Base-by-base conservation (phyloP, 2,797 vertebrate genomes). In the Cryptoblepharus egeriae region DNA sequence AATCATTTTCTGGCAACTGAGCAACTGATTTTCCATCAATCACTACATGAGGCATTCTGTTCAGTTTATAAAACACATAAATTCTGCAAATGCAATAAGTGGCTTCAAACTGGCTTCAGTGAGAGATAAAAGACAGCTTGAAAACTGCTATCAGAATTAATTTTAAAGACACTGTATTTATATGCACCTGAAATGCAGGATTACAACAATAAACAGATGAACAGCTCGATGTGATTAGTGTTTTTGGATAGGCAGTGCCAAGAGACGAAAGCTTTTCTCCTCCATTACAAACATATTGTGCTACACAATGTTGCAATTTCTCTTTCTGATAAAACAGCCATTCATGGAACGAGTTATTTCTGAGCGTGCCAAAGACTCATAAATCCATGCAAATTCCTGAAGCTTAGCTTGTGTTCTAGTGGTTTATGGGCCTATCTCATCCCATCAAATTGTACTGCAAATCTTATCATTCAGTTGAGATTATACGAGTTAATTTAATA, bases 1-100 rank as follows among this genome's bases (percentile, higher is more conserved):
- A 95, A 94, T 96, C 96, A 95, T 92, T 94, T 91, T 93, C 91
- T 94, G 93, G 94, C 94, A 95, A 96, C 93, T 91, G 92, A 92
- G 92, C 86, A 88, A 90, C 93, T 94, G 94, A 96, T 94, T 96
- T 95, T 91, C 95, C 95, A 95, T 96, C 96, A 95, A 95, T 96
- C 95, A 95, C 92, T 93, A 93, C 88, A 94, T 76, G 90, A 92
- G 90, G 92, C 87, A 81, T 86, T 91, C 85, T 37, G 77, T 88
- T 92, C 89, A 81, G 2, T 94, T 94, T 94, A 93, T 94, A 93
- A 93, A 94, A 88, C 92, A 86, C 90, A 89, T 88, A 89, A 91
- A 92, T 94, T 92, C 93, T 95, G 94, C 90, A 94, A 94, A 94
- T 93, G 92, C 85, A 92, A 92, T 96, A 93, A 93, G 89, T 79